Percentiles rank a stretch among this genome's conserved stretches.
Conservation (phyloP, 1,140 invertebrate species). For the Caenorhabditis inopinata region DNA sequence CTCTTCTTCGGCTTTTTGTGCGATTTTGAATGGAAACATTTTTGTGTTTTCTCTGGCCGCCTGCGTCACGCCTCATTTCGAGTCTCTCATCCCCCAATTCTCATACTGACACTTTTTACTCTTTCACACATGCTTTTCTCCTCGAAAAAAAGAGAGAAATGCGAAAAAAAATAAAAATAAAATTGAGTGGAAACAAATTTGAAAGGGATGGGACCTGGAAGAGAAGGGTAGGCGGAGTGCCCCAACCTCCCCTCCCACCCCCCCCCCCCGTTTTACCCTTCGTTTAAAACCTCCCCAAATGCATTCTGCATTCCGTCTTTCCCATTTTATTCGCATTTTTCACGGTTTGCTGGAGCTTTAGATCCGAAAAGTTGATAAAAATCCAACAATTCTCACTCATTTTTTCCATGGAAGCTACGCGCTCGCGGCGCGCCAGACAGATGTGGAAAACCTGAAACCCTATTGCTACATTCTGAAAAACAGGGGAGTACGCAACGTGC, state of each 20-base stretch:
- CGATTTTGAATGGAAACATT: conserved; percentile 18
- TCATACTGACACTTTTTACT: conserved; percentile 15
- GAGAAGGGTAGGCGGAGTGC: no score
- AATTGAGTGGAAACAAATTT: background rate
- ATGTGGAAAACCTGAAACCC: no score
- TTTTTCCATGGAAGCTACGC: no score
- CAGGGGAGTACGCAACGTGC: no score
- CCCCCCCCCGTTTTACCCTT: no score
- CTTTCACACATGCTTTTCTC: conserved; percentile 21
- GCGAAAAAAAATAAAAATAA: background rate
- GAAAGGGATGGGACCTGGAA: no score
- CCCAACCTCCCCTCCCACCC: no score
- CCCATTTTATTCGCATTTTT: background rate
- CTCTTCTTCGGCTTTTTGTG: background rate
- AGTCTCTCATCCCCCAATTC: background rate
- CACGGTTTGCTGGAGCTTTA: background rate
- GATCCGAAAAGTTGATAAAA: background rate
- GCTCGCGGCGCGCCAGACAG: no score
- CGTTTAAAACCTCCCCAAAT: no score
- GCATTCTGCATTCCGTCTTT: no score
- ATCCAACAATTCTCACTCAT: no score
- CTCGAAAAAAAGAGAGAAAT: background rate
- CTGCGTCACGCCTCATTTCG: background rate
- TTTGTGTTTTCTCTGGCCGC: background rate
- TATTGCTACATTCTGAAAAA: no score